A percentile compares a stretch with the other conserved stretches of the same genome.
Evolutionary conservation across 2,888 invertebrate species (phyloP).

Genomic region (Tetranychus piercei): DNA sequence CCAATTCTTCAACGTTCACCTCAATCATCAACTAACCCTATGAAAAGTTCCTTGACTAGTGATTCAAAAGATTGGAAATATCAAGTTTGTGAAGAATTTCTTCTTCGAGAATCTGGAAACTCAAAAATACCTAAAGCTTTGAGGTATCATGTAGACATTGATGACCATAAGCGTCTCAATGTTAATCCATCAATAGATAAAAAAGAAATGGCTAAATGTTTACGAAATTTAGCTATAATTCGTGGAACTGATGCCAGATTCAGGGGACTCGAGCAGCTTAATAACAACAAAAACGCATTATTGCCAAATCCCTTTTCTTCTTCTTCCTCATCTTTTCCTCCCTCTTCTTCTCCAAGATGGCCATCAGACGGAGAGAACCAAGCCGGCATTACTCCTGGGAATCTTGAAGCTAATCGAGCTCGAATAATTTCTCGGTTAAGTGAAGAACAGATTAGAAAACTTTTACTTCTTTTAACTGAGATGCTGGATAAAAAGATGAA

Average conservation of each 20-base stretch:
- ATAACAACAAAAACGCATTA: not conserved
- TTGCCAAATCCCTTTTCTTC: not conserved
- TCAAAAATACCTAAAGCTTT: not conserved
- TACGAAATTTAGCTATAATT: not conserved
- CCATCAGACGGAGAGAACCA: not conserved
- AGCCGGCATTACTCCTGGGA: not conserved
- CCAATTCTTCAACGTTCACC: not conserved
- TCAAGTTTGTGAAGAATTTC: not conserved
- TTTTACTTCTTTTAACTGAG: not conserved
- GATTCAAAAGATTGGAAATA: not conserved
- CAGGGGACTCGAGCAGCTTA: not conserved
- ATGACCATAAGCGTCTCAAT: slow-evolving; percentile 4
- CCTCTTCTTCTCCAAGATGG: not conserved
- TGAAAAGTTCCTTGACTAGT: not conserved
- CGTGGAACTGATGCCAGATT: not conserved
- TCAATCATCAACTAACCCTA: not conserved
- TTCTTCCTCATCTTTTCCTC: not conserved
- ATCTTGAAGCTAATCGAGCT: not conserved
- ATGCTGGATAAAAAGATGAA: not conserved
- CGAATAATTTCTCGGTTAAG: not conserved
- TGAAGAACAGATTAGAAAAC: not conserved
- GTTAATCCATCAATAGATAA: not conserved
- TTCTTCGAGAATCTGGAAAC: not conserved
- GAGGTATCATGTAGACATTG: slow-evolving; percentile 5
- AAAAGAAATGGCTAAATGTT: not conserved